Evolutionary conservation across 35 echinoderm and acorn worm genomes (phyloP).

Genomic region (Ophiothrix spiculata): DNA sequence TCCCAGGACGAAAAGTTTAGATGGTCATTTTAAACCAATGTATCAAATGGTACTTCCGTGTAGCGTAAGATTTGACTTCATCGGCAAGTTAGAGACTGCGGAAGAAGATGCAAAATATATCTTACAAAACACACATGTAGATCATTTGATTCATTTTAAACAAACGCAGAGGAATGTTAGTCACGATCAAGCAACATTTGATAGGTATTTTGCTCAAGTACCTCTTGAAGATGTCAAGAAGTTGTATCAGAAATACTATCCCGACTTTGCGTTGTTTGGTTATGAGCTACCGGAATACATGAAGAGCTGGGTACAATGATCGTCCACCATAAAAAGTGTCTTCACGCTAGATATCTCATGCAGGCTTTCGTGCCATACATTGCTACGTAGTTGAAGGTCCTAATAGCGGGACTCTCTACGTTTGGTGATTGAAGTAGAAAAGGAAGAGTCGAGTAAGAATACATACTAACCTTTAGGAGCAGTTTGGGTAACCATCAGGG

Average conservation of each 20-base stretch:
- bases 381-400: too few relatives aligned
- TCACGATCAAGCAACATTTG: conserved; percentile 44
- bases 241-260: conserved; percentile 67
- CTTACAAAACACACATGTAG: conserved; percentile 55
- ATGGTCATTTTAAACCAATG: conserved; percentile 79
- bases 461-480: too few relatives aligned
- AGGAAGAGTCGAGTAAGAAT: too few relatives aligned
- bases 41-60: conserved; percentile 79
- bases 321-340: too few relatives aligned
- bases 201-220: conserved; percentile 57
- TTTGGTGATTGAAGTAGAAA: too few relatives aligned
- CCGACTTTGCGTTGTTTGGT: conserved; percentile 86
- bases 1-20: conserved; percentile 31
- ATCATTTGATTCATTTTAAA: conserved; percentile 75
- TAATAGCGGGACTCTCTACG: too few relatives aligned
- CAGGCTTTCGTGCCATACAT: too few relatives aligned
- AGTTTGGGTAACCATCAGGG: too few relatives aligned
- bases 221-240: conserved; percentile 37
- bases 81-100: conserved; percentile 79
- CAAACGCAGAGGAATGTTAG: conserved; percentile 34
- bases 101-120: conserved; percentile 68
- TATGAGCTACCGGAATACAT: conserved; percentile 54
- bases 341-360: too few relatives aligned
- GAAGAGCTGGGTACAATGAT: not conserved
- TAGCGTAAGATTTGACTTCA: conserved; percentile 66